Conservation (phyloP, 2,888 invertebrate species). For the Latheticus oryzae region DNA sequence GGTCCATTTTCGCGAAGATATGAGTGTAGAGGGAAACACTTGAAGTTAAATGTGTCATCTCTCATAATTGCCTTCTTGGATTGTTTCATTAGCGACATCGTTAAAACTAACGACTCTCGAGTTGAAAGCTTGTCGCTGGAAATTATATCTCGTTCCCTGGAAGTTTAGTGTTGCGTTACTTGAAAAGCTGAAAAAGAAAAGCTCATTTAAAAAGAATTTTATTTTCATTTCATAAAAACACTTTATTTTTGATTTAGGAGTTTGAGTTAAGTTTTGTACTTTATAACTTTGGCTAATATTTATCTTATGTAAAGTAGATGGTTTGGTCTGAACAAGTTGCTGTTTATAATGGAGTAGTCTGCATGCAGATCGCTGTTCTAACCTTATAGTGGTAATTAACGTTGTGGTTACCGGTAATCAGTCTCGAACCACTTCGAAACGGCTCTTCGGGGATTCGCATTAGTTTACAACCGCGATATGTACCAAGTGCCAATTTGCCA, state of each 20-base stretch:
- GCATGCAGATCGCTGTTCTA: slow-evolving; percentile 61
- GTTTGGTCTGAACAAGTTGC: slow-evolving; percentile 10
- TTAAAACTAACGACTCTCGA: slow-evolving; percentile 66
- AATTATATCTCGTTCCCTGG: slow-evolving; percentile 57
- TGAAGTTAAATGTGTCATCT: slow-evolving; percentile 64
- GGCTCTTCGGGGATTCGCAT: slow-evolving; percentile 38
- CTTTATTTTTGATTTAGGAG: slow-evolving; percentile 4
- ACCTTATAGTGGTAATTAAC: slow-evolving; percentile 63
- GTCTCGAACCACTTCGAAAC: slow-evolving; percentile 56
- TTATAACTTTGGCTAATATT: too few species aligned
- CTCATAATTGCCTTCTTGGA: slow-evolving; percentile 66
- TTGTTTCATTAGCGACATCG: slow-evolving; percentile 67
- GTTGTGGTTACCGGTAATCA: slow-evolving; percentile 64
- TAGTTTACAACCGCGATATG: slow-evolving; percentile 35
- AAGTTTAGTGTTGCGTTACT: slow-evolving; percentile 43
- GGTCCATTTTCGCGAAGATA: slow-evolving; percentile 47
- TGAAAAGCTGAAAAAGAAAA: too few species aligned
- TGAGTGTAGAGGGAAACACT: slow-evolving; percentile 57
- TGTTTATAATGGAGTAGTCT: slow-evolving; percentile 35
- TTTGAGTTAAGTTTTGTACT: not conserved
- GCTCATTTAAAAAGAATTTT: too few species aligned
- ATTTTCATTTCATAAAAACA: too few species aligned
- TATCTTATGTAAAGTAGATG: slow-evolving; percentile 5
- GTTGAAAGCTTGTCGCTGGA: slow-evolving; percentile 58
- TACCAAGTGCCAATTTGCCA: slow-evolving; percentile 21